Conservation (phyloP, 2,113 vertebrate species). For the Osmerus mordax region DNA sequence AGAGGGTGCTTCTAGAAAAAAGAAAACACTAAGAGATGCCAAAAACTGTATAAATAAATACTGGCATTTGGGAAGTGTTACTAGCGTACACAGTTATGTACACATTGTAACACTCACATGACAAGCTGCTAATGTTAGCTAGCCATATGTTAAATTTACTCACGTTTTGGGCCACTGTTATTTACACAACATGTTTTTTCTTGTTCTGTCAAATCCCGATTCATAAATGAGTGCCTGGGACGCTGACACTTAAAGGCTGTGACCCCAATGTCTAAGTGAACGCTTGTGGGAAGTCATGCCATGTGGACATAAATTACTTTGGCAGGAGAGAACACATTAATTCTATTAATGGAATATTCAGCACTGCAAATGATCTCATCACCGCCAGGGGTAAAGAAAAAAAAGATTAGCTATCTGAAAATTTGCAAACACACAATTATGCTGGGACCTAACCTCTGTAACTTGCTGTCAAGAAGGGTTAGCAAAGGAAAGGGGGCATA, state of each 20-base stretch:
- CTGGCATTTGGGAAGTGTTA: background rate
- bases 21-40: conserved; percentile 4
- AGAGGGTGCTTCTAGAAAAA: conserved; percentile 8
- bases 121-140: conserved; percentile 23
- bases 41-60: background rate
- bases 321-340: conserved; percentile 64
- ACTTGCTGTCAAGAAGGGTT: conserved; percentile 63
- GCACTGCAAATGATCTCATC: conserved; percentile 56
- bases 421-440: conserved; percentile 62
- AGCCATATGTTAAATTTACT: conserved; percentile 24
- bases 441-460: conserved; percentile 53
- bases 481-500: conserved; percentile 50
- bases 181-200: background rate
- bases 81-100: conserved; percentile 3
- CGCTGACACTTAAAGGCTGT: conserved; percentile 49
- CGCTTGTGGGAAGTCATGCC: conserved; percentile 39
- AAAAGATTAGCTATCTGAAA: conserved; percentile 60
- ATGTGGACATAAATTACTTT: conserved; percentile 61
- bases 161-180: conserved; percentile 4
- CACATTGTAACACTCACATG: conserved; percentile 25
- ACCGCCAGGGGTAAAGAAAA: conserved; percentile 57
- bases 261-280: conserved; percentile 33
- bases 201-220: conserved; percentile 54
- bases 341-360: conserved; percentile 68
- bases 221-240: conserved; percentile 53